Evolutionary conservation across 2,113 vertebrate genomes (phyloP).

Genomic region (Saguinus midas): DNA sequence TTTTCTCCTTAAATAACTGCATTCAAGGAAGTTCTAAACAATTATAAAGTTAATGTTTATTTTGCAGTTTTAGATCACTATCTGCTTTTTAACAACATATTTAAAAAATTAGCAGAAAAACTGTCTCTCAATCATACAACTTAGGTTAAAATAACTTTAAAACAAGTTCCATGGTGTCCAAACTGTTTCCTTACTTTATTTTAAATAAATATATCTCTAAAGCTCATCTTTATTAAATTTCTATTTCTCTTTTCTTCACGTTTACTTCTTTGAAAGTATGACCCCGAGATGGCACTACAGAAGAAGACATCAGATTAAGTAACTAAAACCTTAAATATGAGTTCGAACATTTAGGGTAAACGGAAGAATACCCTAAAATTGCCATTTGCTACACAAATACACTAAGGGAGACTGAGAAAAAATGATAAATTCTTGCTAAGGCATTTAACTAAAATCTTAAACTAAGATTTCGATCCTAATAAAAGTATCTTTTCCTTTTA

Average conservation of each 20-base stretch:
- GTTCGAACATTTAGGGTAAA: conserved; percentile 1
- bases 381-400: conserved; percentile 39
- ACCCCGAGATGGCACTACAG: background rate
- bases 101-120: conserved; percentile 14
- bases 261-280: background rate
- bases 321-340: background rate
- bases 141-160: conserved; percentile 50
- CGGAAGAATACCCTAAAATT: background rate
- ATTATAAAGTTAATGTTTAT: background rate
- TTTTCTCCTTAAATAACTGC: conserved; percentile 48
- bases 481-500: background rate
- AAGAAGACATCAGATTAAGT: conserved; percentile 3
- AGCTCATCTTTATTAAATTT: background rate
- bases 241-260: background rate
- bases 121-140: background rate
- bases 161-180: conserved; percentile 22
- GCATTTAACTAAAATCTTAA: conserved; percentile 33
- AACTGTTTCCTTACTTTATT: conserved; percentile 29
- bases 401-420: background rate
- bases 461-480: conserved; percentile 14
- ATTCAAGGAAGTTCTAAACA: conserved; percentile 24
- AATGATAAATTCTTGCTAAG: conserved; percentile 16
- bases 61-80: background rate
- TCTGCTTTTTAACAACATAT: conserved; percentile 26
- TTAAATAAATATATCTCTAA: conserved; percentile 34